Base-by-base conservation (phyloP, 2,113 vertebrate species). In the Dasypus novemcinctus region DNA sequence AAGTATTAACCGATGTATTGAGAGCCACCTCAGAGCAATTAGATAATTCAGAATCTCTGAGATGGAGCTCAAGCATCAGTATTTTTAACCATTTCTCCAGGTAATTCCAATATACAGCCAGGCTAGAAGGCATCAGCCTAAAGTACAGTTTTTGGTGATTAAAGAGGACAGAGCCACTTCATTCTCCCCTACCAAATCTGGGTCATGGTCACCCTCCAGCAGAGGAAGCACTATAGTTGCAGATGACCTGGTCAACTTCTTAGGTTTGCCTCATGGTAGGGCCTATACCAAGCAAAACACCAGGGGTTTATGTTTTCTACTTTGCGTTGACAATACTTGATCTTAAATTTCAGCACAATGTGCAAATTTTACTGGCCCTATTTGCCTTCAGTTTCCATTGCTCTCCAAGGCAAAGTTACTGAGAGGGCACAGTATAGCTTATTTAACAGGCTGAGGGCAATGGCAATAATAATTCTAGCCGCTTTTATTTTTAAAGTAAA, bases 391-490 rank as follows among this genome's bases (percentile, higher is more conserved):
- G 52, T 61, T n/a, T 4, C n/a, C 49, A 25, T 15, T 23, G 66
- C 23, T 80, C 29, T 82, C 72, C 5, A 38, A 59, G 46, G 21
- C 57, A 72, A 72, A 76, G 52, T 72, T 94, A 82, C 23, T 54
- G 31, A 86, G 43, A 96, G 57, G 46, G n/a, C 52, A 91, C 8
- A n/a, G 52, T 95, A 72, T 83, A 91, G 93, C 74, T 88, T 87
- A 75, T 43, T 91, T 87, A 92, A 94, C 46, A 84, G 43, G 49
- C 75, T 74, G 9, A 63, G 27, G 43, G 21, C 82, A 72, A 89
- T 83, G 94, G 89, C 0, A 15, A 52, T 92, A 87, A 90, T 23
- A 80, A 17, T 66, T 29, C 33, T 72, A 93, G 69, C n/a, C 38
- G 90, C 6, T 75, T 64, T 94, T 78, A 27, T 12, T 82, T 87